Conservation (phyloP, 2,888 invertebrate species). For the Bruchidius siliquastri region DNA sequence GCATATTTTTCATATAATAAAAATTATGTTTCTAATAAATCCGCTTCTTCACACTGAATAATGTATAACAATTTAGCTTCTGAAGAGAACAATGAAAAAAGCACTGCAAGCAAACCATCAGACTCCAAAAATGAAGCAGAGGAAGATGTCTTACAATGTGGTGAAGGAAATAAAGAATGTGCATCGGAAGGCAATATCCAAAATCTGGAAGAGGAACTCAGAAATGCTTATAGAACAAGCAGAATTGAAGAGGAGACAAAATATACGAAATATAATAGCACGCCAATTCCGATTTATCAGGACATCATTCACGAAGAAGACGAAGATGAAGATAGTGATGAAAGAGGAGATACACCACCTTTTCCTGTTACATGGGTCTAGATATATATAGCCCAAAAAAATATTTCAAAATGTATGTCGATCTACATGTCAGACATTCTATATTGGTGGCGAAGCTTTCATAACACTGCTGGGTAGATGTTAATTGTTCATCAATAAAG, state of each 20-base stretch:
- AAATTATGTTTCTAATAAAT: no score
- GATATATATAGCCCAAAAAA: not conserved
- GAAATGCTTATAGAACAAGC: not conserved
- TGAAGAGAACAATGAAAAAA: not conserved
- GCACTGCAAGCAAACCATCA: not conserved
- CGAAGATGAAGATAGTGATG: conserved; percentile 3
- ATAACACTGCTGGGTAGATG: no score
- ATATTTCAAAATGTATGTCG: no score
- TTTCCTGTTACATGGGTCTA: conserved; percentile 21
- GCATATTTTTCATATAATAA: no score
- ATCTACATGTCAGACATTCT: no score
- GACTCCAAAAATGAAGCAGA: not conserved
- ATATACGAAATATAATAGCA: not conserved
- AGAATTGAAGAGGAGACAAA: not conserved
- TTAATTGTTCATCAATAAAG: no score
- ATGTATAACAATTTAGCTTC: no score
- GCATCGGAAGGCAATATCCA: not conserved
- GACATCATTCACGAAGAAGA: conserved; percentile 1
- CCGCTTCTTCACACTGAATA: no score
- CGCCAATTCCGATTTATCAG: not conserved
- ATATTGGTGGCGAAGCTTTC: no score
- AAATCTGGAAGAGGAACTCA: not conserved
- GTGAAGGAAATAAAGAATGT: not conserved
- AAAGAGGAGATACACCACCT: conserved; percentile 17
- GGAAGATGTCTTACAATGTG: not conserved